phyloP scores from a whole-genome alignment of 2,888 invertebrate species.

The Amphipoea lucens region DNA sequence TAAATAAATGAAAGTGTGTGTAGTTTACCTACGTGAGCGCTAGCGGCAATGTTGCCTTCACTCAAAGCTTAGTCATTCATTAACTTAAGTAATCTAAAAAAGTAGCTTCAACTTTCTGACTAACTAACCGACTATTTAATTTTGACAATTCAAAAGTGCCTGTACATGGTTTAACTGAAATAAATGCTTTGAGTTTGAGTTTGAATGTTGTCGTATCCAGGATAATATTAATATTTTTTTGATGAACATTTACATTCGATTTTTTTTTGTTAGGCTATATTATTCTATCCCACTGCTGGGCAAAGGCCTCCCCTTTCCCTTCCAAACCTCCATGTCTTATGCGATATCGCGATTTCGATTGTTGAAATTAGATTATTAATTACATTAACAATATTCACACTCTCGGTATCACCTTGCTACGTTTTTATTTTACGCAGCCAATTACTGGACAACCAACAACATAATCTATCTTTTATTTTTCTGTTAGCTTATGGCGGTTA shows the following conservation, averaged over 20 bases:
- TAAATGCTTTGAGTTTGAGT: too few relatives aligned
- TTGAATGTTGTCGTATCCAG: neutral
- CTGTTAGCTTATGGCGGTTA: conserved; percentile 67
- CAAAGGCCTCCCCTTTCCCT: neutral
- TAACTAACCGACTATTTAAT: too few relatives aligned
- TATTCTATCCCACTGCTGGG: neutral
- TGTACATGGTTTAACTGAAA: too few relatives aligned
- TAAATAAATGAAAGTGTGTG: conserved; percentile 12
- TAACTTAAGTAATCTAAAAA: neutral
- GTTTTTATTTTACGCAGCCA: conserved; percentile 13
- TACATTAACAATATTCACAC: neutral
- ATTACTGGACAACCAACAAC: conserved; percentile 30
- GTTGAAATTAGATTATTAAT: neutral
- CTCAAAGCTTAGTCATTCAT: conserved; percentile 1
- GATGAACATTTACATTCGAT: neutral
- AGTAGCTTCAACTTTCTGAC: too few relatives aligned
- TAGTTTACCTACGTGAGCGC: neutral
- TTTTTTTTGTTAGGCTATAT: neutral
- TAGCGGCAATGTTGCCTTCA: neutral
- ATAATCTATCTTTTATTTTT: conserved; percentile 63
- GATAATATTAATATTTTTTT: neutral
- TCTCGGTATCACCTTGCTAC: conserved; percentile 5
- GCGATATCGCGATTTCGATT: neutral
- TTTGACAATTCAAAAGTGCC: too few relatives aligned
- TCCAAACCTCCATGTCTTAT: neutral